These are phyloP conservation scores for Pandemis heparana DNA, from an alignment of 2,888 invertebrate species.

Conservation along the genomic window DNA sequence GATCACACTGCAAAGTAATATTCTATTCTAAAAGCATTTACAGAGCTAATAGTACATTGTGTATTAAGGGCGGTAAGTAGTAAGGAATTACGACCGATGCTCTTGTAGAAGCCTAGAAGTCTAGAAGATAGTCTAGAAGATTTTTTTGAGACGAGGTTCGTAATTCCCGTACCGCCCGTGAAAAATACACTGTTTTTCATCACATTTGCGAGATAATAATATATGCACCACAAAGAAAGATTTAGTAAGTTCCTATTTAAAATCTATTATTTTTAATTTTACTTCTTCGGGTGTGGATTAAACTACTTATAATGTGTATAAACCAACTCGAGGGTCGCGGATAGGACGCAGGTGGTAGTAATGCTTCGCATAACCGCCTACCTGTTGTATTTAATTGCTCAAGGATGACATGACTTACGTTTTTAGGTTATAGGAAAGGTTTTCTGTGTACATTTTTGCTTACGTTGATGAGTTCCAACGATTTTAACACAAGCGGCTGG, in stretches of 20 bases:
- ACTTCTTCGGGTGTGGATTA: constrained; percentile 2
- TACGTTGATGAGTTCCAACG: background rate
- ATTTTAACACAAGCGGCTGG: too few species aligned
- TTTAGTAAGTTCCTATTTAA: too few species aligned
- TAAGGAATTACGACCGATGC: too few species aligned
- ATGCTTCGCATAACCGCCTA: constrained; percentile 25
- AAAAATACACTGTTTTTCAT: too few species aligned
- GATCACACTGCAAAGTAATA: constrained; percentile 55
- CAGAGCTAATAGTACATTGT: too few species aligned
- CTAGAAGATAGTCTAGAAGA: too few species aligned
- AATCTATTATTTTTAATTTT: background rate
- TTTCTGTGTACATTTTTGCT: background rate
- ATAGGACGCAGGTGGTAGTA: constrained; percentile 30
- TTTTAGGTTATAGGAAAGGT: background rate
- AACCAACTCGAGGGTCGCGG: constrained; percentile 9
- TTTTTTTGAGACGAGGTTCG: too few species aligned
- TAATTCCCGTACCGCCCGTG: too few species aligned
- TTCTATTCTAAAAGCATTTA: constrained; percentile 52
- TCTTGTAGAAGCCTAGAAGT: too few species aligned
- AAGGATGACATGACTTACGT: background rate
- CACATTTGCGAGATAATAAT: too few species aligned
- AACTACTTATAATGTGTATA: constrained; percentile 4
- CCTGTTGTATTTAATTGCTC: constrained; percentile 10
- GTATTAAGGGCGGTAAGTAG: too few species aligned
- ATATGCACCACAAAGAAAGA: background rate